Conservation (phyloP, 1,140 invertebrate genomes). For the Bemisia tabaci region DNA sequence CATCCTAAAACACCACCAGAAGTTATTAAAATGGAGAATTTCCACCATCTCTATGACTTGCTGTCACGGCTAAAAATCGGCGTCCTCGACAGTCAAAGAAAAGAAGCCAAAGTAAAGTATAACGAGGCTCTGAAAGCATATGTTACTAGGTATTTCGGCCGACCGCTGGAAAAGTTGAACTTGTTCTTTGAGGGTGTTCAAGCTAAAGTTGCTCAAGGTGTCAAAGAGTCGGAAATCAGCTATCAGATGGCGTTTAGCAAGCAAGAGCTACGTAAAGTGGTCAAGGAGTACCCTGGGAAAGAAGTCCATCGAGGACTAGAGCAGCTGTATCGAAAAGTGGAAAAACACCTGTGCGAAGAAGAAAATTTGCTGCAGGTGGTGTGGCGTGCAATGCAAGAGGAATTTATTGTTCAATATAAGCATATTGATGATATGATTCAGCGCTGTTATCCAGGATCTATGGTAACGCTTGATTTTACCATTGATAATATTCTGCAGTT, state of each 20-base stretch:
- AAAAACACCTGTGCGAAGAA: constrained; percentile 92
- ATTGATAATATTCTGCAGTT: constrained; percentile 91
- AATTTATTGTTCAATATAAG: constrained; percentile 95
- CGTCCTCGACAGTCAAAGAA: constrained; percentile 72
- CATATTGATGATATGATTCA: constrained; percentile 85
- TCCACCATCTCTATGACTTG: constrained; percentile 81
- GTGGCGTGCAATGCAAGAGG: constrained; percentile 98
- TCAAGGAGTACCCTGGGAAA: constrained; percentile 85
- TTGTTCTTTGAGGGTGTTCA: constrained; percentile 92
- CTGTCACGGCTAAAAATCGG: constrained; percentile 82
- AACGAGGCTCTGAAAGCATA: constrained; percentile 79
- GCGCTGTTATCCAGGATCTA: constrained; percentile 90
- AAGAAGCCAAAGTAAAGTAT: constrained; percentile 85
- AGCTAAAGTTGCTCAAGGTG: constrained; percentile 76
- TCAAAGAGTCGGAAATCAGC: constrained; percentile 93
- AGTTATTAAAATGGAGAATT: constrained; percentile 96
- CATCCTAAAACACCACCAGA: constrained; percentile 88
- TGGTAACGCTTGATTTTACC: constrained; percentile 88
- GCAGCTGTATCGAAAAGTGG: constrained; percentile 90
- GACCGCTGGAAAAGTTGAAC: constrained; percentile 90
- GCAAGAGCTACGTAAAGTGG: constrained; percentile 89
- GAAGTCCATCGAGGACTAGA: constrained; percentile 95
- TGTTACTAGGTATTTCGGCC: constrained; percentile 86
- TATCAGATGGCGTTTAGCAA: constrained; percentile 97
- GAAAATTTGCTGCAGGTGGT: constrained; percentile 92